phyloP scores from a whole-genome alignment of 2,797 vertebrate genomes.

The Microcaecilia unicolor region DNA sequence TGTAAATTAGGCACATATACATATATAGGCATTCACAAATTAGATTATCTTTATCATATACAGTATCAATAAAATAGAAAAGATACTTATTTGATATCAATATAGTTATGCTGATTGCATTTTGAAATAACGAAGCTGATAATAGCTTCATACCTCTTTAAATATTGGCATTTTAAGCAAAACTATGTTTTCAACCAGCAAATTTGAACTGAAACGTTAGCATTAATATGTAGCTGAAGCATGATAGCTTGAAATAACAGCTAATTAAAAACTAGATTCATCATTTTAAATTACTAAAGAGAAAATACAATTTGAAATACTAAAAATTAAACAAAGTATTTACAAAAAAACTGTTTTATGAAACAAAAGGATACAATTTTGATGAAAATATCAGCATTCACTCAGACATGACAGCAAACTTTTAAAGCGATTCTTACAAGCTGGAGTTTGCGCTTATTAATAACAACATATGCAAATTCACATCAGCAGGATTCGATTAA shows the following conservation, averaged over 20 bases:
- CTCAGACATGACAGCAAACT: constrained; percentile 31
- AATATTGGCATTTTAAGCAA: constrained; percentile 44
- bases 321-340: constrained; percentile 52
- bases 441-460: constrained; percentile 15
- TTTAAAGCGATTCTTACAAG: constrained; percentile 27
- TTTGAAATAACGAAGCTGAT: constrained; percentile 63
- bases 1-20: constrained; percentile 58
- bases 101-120: constrained; percentile 46
- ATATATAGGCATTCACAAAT: constrained; percentile 52
- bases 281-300: constrained; percentile 49
- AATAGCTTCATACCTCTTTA: constrained; percentile 61
- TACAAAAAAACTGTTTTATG: constrained; percentile 44
- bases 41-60: constrained; percentile 55
- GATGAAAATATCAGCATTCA: constrained; percentile 29
- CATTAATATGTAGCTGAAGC: constrained; percentile 45
- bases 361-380: constrained; percentile 37
- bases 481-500: constrained; percentile 4
- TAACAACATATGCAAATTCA: constrained; percentile 13
- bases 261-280: constrained; percentile 47
- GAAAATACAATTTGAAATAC: constrained; percentile 49
- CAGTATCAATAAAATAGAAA: constrained; percentile 38
- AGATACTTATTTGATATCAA: constrained; percentile 44
- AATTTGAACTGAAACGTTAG: constrained; percentile 41
- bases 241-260: constrained; percentile 43
- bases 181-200: constrained; percentile 36